Conservation (phyloP, 2,113 vertebrate genomes). For the Philantomba maxwellii region DNA sequence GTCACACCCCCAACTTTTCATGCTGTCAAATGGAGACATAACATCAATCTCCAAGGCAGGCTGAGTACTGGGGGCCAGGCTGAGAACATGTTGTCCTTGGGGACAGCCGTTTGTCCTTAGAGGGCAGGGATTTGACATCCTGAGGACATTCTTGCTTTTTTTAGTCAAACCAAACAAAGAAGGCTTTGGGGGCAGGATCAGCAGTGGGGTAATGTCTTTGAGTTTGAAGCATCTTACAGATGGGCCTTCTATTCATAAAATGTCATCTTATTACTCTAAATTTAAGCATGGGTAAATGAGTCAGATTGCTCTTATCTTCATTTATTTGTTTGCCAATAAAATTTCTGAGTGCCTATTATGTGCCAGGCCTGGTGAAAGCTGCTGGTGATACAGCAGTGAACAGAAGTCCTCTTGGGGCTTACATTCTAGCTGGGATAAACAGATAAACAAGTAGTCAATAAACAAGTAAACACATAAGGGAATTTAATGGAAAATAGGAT, state of each 20-base stretch:
- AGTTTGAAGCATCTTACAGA: neutral
- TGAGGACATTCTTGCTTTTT: neutral
- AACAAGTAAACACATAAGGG: neutral
- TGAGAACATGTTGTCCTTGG: neutral
- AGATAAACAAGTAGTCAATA: neutral
- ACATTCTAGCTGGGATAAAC: neutral
- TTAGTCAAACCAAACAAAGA: neutral
- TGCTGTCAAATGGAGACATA: neutral
- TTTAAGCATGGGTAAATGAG: neutral
- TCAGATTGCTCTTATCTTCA: neutral
- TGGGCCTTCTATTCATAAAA: neutral
- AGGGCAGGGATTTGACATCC: neutral
- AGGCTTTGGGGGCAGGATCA: neutral
- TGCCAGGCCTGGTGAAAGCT: neutral
- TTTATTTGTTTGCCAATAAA: neutral
- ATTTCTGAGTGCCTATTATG: neutral
- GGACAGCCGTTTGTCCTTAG: neutral
- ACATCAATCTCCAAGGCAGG: neutral
- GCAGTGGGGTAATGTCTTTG: neutral
- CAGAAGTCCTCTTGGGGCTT: neutral
- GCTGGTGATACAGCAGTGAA: neutral
- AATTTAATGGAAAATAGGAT: neutral
- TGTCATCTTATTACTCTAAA: neutral
- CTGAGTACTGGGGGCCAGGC: neutral
- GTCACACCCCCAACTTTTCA: neutral